Percentiles rank a stretch among this genome's conserved stretches.
These are phyloP conservation scores for Batillaria attramentaria DNA, from an alignment of 1,140 invertebrate genomes.

Conservation along the genomic window DNA sequence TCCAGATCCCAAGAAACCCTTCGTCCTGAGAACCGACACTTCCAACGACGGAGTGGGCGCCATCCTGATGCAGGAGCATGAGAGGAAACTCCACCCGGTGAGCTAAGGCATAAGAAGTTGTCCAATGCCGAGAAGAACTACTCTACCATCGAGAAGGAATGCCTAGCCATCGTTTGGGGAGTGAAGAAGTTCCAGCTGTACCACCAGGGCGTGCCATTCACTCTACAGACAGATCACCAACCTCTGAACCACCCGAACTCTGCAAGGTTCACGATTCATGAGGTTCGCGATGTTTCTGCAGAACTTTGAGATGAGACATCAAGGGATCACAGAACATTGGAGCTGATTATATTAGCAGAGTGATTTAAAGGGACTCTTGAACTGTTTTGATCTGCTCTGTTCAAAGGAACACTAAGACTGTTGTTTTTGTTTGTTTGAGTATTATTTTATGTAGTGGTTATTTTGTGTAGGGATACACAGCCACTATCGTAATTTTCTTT, in stretches of 20 bases:
- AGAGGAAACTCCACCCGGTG: slow-evolving; percentile 38
- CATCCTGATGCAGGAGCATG: slow-evolving; percentile 49
- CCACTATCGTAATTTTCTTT: too few species aligned
- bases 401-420: too few species aligned
- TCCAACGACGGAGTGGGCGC: slow-evolving; percentile 48
- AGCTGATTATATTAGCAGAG: too few species aligned
- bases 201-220: slow-evolving; percentile 40
- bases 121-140: slow-evolving; percentile 51
- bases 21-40: too few species aligned
- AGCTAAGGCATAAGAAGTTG: slow-evolving; percentile 46
- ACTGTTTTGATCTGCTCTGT: too few species aligned
- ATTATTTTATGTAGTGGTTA: too few species aligned
- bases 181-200: slow-evolving; percentile 70
- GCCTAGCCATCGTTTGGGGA: slow-evolving; percentile 67
- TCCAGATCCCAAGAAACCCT: slow-evolving; percentile 62
- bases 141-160: slow-evolving; percentile 70
- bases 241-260: slow-evolving; percentile 28
- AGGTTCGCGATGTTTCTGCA: slow-evolving; percentile 42
- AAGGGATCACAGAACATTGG: too few species aligned
- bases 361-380: too few species aligned
- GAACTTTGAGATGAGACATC: slow-evolving; percentile 29
- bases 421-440: too few species aligned
- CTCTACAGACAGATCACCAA: slow-evolving; percentile 37
- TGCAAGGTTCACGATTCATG: slow-evolving; percentile 20
- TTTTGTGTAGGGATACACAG: too few species aligned